phyloP scores from a whole-genome alignment of 2,113 vertebrate genomes.

The Tor tambroides region DNA sequence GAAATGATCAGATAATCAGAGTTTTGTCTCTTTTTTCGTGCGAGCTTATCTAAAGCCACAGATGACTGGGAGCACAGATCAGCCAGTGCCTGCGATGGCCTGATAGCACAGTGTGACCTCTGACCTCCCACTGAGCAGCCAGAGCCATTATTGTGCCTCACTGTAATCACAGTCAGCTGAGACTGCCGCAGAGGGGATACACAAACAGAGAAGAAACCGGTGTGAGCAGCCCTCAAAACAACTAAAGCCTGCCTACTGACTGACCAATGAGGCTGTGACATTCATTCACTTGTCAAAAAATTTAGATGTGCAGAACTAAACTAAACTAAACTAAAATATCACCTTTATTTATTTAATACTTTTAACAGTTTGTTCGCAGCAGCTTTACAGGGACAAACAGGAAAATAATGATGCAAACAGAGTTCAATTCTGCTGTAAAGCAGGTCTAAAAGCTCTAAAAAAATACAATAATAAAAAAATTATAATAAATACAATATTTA shows the following conservation, averaged over 20 bases:
- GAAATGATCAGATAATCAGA: slow-evolving; percentile 58
- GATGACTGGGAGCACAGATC: slow-evolving; percentile 58
- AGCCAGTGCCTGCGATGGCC: slow-evolving; percentile 48
- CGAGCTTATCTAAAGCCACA: slow-evolving; percentile 62
- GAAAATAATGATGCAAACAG: too few species aligned
- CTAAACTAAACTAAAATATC: neutral
- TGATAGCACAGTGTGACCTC: slow-evolving; percentile 57
- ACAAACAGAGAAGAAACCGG: slow-evolving; percentile 19
- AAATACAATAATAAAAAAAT: too few species aligned
- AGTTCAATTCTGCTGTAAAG: too few species aligned
- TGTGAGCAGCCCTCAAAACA: neutral
- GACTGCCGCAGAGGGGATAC: slow-evolving; percentile 17
- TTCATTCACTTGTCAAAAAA: neutral
- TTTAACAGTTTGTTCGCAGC: too few species aligned
- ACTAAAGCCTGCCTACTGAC: slow-evolving; percentile 10
- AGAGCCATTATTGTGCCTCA: slow-evolving; percentile 33
- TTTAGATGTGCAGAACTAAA: neutral
- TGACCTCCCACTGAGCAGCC: slow-evolving; percentile 49
- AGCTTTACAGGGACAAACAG: too few species aligned
- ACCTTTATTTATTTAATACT: too few species aligned
- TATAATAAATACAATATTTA: too few species aligned
- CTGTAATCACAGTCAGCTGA: slow-evolving; percentile 45
- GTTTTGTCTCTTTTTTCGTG: slow-evolving; percentile 38
- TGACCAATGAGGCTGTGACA: neutral
- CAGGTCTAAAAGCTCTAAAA: too few species aligned